These are phyloP conservation scores for Tethya wilhelma DNA, from an alignment of 37 sponge, comb jelly and placozoan species.

Conservation along the genomic window DNA sequence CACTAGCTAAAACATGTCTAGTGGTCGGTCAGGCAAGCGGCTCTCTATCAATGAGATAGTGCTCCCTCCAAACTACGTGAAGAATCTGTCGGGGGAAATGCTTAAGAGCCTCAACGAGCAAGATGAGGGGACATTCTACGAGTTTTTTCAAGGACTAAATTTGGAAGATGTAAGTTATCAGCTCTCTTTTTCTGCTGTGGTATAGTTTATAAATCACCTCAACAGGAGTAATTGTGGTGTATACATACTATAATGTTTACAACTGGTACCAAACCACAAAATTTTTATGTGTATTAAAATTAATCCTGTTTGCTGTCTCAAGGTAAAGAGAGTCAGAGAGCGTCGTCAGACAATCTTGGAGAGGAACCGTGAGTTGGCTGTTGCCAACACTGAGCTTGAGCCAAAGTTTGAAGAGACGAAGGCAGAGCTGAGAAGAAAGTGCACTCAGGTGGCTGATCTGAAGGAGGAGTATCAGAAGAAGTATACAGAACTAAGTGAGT, in stretches of 20 bases:
- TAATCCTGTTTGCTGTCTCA: background rate
- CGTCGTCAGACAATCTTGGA: slow-evolving; percentile 13
- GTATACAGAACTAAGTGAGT: slow-evolving; percentile 52
- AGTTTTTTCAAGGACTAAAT: slow-evolving; percentile 45
- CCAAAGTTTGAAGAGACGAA: slow-evolving; percentile 36
- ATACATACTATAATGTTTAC: no score
- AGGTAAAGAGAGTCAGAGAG: slow-evolving; percentile 33
- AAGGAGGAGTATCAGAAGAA: slow-evolving; percentile 35
- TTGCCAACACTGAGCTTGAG: slow-evolving; percentile 29
- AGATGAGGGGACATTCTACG: slow-evolving; percentile 40
- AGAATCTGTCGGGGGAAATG: background rate
- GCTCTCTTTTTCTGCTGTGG: background rate
- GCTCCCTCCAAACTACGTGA: slow-evolving; percentile 26
- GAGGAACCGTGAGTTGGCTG: slow-evolving; percentile 29
- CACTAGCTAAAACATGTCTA: no score
- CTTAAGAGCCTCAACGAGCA: slow-evolving; percentile 13
- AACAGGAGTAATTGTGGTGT: no score
- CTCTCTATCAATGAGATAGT: slow-evolving; percentile 11
- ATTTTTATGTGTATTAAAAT: no score
- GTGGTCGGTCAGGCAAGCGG: background rate
- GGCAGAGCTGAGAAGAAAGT: background rate
- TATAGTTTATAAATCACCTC: background rate
- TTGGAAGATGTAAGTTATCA: slow-evolving; percentile 43
- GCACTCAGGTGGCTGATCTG: slow-evolving; percentile 21
- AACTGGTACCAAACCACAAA: no score